A percentile compares a stretch with the other conserved stretches of the same genome.
phyloP scores from a whole-genome alignment of 2,113 vertebrate genomes.

The Elanus axillaris region DNA sequence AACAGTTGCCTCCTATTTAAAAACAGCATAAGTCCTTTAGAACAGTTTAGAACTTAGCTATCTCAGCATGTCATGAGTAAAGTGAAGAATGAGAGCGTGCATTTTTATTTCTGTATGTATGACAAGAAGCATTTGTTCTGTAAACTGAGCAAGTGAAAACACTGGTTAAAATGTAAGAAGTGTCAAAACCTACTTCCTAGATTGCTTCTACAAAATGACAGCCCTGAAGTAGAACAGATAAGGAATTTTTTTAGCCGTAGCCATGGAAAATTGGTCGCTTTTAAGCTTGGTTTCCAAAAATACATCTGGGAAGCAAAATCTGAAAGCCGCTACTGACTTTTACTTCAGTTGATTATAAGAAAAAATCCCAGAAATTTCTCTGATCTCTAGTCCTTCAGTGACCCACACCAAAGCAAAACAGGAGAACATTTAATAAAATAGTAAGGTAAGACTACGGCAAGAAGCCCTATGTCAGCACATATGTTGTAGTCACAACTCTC shows the following conservation, averaged over 20 bases:
- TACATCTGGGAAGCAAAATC: neutral
- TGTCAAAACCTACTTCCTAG: neutral
- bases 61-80: neutral
- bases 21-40: neutral
- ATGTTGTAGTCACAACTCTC: neutral
- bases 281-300: neutral
- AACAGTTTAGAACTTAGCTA: neutral
- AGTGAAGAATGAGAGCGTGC: neutral
- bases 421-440: neutral
- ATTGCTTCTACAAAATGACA: neutral
- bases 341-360: neutral
- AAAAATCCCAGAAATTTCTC: neutral
- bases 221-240: neutral
- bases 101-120: neutral
- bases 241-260: neutral
- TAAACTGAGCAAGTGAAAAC: slow-evolving; percentile 3
- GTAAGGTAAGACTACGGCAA: neutral
- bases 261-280: neutral
- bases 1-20: neutral
- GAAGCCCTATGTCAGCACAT: neutral
- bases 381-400: neutral
- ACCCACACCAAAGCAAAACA: neutral
- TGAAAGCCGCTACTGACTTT: neutral
- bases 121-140: neutral
- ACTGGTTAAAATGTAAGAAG: neutral